A percentile compares a stretch with the other conserved stretches of the same genome.
Conservation (phyloP, 2,113 vertebrate genomes). For the Lichenostomus cassidix region DNA sequence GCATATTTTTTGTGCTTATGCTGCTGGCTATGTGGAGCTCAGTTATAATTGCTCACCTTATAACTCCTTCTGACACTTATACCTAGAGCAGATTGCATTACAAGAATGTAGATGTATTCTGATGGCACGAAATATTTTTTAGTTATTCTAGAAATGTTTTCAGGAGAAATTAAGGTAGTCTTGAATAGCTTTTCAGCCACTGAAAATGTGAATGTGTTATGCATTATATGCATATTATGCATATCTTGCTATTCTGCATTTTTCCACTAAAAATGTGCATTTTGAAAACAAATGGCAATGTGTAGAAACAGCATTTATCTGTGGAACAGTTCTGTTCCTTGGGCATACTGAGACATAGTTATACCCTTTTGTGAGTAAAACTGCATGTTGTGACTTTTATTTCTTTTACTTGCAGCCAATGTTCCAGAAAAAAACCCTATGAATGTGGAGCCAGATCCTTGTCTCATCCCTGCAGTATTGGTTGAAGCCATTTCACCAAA, state of each 20-base stretch:
- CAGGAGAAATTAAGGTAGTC: not conserved
- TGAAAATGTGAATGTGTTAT: not conserved
- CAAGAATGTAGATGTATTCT: not conserved
- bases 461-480: not conserved
- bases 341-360: not conserved
- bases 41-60: slow-evolving; percentile 36
- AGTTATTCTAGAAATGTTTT: not conserved
- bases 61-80: slow-evolving; percentile 22
- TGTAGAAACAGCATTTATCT: not conserved
- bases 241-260: not conserved
- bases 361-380: not conserved
- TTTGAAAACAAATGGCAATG: not conserved
- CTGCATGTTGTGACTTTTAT: not conserved
- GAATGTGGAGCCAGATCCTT: not conserved
- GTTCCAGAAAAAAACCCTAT: not conserved
- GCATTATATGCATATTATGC: not conserved
- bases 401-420: not conserved
- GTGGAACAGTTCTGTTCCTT: not conserved
- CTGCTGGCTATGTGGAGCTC: slow-evolving; percentile 8
- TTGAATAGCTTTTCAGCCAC: not conserved
- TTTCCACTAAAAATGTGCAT: not conserved
- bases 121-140: not conserved
- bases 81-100: not conserved
- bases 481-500: not conserved
- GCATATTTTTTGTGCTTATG: not conserved